Conservation (phyloP, 2,797 vertebrate genomes). For the Loriculus beryllinus region DNA sequence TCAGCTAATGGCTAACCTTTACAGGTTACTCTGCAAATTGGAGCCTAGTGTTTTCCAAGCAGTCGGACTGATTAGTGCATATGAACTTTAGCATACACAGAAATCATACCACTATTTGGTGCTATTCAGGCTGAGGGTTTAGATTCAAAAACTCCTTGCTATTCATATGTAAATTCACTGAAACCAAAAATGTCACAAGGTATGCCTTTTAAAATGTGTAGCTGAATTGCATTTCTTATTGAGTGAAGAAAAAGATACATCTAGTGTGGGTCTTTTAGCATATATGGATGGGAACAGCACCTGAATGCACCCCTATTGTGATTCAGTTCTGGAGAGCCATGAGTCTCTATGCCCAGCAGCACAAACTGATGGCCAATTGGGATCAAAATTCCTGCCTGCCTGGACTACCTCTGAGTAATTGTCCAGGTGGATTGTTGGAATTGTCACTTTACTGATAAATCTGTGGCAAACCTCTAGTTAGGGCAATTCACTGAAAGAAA, state of each 20-base stretch:
- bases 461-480: background rate
- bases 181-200: background rate
- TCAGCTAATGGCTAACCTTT: background rate
- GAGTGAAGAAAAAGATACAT: background rate
- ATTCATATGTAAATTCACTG: background rate
- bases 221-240: background rate
- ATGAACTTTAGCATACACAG: background rate
- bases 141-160: background rate
- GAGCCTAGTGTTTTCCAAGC: background rate
- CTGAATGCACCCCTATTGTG: background rate
- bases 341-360: accelerated
- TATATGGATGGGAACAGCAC: background rate
- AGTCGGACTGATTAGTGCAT: background rate
- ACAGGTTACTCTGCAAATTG: background rate
- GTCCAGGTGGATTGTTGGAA: background rate
- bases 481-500: background rate
- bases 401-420: background rate
- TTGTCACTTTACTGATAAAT: background rate
- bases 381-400: background rate
- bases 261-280: background rate
- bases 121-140: background rate
- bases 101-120: background rate
- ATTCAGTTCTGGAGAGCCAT: background rate
- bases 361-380: background rate
- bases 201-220: background rate